These are phyloP conservation scores for Orthosia gothica DNA, from an alignment of 2,888 invertebrate genomes.

Conservation along the genomic window DNA sequence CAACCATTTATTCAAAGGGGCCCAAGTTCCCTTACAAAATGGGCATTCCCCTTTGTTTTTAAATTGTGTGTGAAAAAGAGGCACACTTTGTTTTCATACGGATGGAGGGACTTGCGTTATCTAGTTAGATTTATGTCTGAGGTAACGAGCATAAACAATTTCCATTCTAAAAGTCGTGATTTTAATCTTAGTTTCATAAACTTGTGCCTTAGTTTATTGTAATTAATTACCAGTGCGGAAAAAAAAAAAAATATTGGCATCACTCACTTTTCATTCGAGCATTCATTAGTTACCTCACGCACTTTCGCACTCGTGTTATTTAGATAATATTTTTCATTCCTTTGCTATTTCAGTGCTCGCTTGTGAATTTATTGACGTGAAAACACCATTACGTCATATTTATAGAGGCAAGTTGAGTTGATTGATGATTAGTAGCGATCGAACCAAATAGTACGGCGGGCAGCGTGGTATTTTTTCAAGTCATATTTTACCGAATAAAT, in stretches of 20 bases:
- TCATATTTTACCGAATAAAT: too few relatives aligned
- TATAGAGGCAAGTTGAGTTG: conserved; percentile 79
- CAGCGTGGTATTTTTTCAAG: too few relatives aligned
- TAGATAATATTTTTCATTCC: conserved; percentile 84
- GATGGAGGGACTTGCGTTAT: too few relatives aligned
- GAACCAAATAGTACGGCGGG: conserved; percentile 31
- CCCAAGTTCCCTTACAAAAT: too few relatives aligned
- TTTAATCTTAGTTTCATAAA: conserved; percentile 34
- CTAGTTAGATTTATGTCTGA: too few relatives aligned
- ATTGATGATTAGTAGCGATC: conserved; percentile 70
- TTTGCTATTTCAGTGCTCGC: conserved; percentile 85
- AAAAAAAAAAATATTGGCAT: conserved; percentile 31
- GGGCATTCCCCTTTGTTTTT: too few relatives aligned
- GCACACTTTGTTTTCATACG: too few relatives aligned
- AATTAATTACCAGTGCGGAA: conserved; percentile 16
- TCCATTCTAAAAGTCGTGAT: conserved; percentile 19
- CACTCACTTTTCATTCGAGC: conserved; percentile 31
- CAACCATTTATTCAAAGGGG: too few relatives aligned
- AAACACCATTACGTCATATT: conserved; percentile 72
- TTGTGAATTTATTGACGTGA: conserved; percentile 80
- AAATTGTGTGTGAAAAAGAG: too few relatives aligned
- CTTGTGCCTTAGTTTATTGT: conserved; percentile 6
- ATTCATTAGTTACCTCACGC: conserved; percentile 41
- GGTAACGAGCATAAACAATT: conserved; percentile 2
- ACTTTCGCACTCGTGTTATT: conserved; percentile 37